Evolutionary conservation across 2,113 vertebrate species (phyloP), one percentile per base, ranked within the genome.

Genomic region (Pagrus major): DNA sequence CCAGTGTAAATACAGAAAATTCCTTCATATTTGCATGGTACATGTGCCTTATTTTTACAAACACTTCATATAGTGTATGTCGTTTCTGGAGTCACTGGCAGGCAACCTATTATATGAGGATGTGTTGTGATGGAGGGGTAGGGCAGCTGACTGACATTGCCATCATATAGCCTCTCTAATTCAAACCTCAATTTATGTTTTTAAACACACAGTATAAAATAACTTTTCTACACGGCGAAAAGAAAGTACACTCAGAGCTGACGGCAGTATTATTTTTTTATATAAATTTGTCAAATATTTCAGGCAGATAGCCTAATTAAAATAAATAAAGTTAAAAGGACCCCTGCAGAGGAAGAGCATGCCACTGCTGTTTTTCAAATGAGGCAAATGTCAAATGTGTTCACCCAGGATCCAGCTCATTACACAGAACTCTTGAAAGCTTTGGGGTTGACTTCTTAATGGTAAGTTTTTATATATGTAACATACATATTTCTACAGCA

Each of bases 381-480:
- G 23, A 52, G 23, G 35, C 23, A n/a, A 37, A 74, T 41, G 44
- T 63, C 58, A 49, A 35, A 60, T 60, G n/a, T 60, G 31, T 23
- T 58, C 5, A 6, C 15, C 31, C 27, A 35, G 42, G 15, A 61
- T 20, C 5, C 16, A 54, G 27, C 31, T 27, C 20, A 42, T 46
- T n/a, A 31, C 21, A 47, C 42, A 72, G 42, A 37, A 14, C n/a
- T 37, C 10, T n/a, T n/a, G n/a, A n/a, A 63, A 39, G 58, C 31
- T 73, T 63, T 27, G 42, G 23, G 37, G 37, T 18, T 9, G 37
- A 41, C n/a, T 23, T 37, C 9, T 23, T 23, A 25, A 63, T n/a
- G n/a, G 18, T 41, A 41, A 20, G 20, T n/a, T 12, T 2, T n/a
- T 59, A n/a, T 59, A 59, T n/a, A 35, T 20, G 31, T 5, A 11